Base-by-base conservation (phyloP, 2,113 vertebrate genomes). In the Hemiprocne comata region DNA sequence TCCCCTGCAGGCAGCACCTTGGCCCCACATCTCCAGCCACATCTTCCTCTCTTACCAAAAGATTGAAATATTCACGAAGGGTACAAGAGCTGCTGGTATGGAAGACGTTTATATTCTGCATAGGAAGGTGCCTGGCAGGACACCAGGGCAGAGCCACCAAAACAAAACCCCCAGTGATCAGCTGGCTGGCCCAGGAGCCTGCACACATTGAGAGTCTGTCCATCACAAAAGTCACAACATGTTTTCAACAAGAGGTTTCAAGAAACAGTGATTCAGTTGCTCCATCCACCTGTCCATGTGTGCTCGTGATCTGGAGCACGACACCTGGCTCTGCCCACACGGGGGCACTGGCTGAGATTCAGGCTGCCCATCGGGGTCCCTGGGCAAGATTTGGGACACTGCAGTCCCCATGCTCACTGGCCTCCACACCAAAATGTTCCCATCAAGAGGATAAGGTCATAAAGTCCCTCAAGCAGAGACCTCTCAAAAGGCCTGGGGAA, bases 231-330 rank as follows among this genome's bases (percentile, higher is more conserved):
- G 31, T 0, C 29, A 8, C n/a, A 17, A 14, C 5, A 3, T 8
- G 16, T 64, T 87, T 61, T 34, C 65, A 36, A 9, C 9, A 24
- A 21, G 13, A 81, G 10, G 7, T 51, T 57, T 38, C 76, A 70
- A 38, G 50, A 51, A 51, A 31, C 0, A 0, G 15, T 13, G 25
- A 19, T 69, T 40, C 19, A 11, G 2, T 26, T 17, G 1, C 40
- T 76, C 17, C 28, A 17, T 4, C 2, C 0, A 12, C 16, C 19
- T 44, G 40, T 24, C 54, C 14, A 7, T 20, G 7, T 25, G 29
- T 7, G 13, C 8, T 44, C 60, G 2, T 2, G 18, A 18, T 10
- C 50, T 31, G 25, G 42, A 82, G n/a, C 23, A 80, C 21, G 38
- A 23, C 2, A 3, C 1, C 33, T 73, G 58, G 48, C 19, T 17